A percentile compares a stretch with the other conserved stretches of the same genome.
Conservation (phyloP, 2,113 vertebrate species). For the Psilopsiagon aymara region DNA sequence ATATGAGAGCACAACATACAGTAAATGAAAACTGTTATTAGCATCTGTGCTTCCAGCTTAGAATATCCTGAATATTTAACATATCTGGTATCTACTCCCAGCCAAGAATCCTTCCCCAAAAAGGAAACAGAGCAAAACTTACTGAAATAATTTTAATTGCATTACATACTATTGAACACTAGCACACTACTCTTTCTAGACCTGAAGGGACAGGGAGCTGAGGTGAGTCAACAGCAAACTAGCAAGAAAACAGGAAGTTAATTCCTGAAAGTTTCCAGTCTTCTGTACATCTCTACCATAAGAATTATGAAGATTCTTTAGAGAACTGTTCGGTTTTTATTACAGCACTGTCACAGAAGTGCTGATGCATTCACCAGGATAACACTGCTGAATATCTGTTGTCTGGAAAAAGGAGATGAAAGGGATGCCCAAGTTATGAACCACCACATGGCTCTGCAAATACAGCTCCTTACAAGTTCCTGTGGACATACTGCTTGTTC, state of each 20-base stretch:
- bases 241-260: not conserved
- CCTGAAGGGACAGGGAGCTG: not conserved
- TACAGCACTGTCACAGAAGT: not conserved
- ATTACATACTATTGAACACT: not conserved
- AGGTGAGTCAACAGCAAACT: not conserved
- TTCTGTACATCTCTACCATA: not conserved
- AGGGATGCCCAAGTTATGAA: not conserved
- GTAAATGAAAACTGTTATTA: not conserved
- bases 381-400: not conserved
- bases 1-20: not conserved
- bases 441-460: not conserved
- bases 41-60: not conserved
- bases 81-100: not conserved
- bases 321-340: not conserved
- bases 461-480: not conserved
- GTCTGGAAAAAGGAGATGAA: not conserved
- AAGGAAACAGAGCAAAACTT: not conserved
- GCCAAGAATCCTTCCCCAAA: not conserved
- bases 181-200: not conserved
- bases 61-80: not conserved
- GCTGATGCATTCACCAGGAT: not conserved
- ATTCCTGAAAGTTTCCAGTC: not conserved
- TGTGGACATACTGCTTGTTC: not conserved
- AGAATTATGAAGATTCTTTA: not conserved
- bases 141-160: not conserved